phyloP scores from a whole-genome alignment of 2,888 invertebrate genomes.

The Acanthosoma haemorrhoidale region DNA sequence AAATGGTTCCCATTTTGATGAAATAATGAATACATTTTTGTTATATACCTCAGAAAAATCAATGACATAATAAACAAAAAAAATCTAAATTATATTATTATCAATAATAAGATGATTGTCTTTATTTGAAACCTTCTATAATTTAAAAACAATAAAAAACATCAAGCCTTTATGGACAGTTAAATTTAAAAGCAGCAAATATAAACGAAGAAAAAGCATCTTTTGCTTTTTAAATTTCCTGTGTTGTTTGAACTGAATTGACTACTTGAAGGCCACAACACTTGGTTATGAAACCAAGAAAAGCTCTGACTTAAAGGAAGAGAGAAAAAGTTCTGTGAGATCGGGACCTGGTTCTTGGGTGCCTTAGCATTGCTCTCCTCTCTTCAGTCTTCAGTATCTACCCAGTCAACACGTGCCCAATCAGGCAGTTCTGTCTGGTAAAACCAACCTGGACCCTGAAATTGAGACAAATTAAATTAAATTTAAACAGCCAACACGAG shows the following conservation, averaged over 20 bases:
- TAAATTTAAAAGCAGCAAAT: slow-evolving; percentile 11
- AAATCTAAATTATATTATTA: too few relatives aligned
- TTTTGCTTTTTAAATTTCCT: slow-evolving; percentile 9
- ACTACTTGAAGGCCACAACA: slow-evolving; percentile 29
- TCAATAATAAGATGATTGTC: background rate
- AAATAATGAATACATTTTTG: too few relatives aligned
- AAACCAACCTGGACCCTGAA: slow-evolving; percentile 88
- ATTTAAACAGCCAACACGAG: too few relatives aligned
- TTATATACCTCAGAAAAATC: too few relatives aligned
- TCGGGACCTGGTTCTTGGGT: slow-evolving; percentile 15
- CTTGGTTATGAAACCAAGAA: slow-evolving; percentile 18
- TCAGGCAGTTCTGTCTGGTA: slow-evolving; percentile 87
- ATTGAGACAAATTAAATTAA: slow-evolving; percentile 42
- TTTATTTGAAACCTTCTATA: background rate
- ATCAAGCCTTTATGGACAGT: slow-evolving; percentile 24
- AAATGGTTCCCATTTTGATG: too few relatives aligned
- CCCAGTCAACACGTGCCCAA: slow-evolving; percentile 87
- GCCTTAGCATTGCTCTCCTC: background rate
- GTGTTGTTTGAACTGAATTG: slow-evolving; percentile 17
- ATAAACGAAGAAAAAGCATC: background rate
- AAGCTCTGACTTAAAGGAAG: slow-evolving; percentile 28
- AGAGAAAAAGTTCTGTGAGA: background rate
- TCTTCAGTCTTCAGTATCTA: slow-evolving; percentile 56
- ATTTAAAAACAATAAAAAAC: background rate
- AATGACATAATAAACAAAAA: too few relatives aligned